phyloP scores from a whole-genome alignment of 2,888 invertebrate genomes.

The Chalcosyrphus nemorum region DNA sequence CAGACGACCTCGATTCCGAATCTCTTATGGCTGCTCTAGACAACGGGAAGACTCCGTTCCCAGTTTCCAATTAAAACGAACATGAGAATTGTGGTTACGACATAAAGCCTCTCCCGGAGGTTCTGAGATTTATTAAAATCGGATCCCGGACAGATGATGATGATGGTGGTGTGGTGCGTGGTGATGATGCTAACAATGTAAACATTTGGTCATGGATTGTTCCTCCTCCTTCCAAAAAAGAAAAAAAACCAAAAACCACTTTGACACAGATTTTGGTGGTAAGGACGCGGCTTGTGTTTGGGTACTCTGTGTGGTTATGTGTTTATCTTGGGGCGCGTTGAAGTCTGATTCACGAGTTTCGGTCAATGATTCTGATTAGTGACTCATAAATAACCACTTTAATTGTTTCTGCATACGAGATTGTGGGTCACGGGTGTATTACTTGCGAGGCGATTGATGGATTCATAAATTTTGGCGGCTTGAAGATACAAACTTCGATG shows the following conservation, averaged over 20 bases:
- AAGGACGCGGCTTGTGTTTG: conserved; percentile 30
- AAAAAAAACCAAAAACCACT: not conserved
- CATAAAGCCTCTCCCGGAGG: conserved; percentile 1
- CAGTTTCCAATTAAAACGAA: conserved; percentile 52
- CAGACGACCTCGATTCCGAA: conserved; percentile 46
- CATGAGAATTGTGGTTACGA: conserved; percentile 18
- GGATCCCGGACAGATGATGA: conserved; percentile 10
- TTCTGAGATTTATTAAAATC: conserved; percentile 45
- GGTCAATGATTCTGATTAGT: conserved; percentile 29
- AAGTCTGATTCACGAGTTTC: conserved; percentile 44
- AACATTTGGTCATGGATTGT: conserved; percentile 25
- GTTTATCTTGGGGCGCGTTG: conserved; percentile 54
- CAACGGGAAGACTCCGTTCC: conserved; percentile 11
- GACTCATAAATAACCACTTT: conserved; percentile 44
- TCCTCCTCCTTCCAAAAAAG: not conserved
- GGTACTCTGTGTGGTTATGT: conserved; percentile 6
- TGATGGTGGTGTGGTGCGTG: not conserved
- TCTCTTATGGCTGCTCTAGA: conserved; percentile 7
- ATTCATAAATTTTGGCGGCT: conserved; percentile 27
- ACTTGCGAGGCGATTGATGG: conserved; percentile 23
- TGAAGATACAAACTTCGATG: not conserved
- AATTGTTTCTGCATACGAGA: conserved; percentile 30
- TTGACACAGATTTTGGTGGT: conserved; percentile 37
- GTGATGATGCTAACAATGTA: conserved; percentile 26
- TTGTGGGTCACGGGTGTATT: conserved; percentile 51